A percentile compares a stretch with the other conserved stretches of the same genome.
phyloP scores from a whole-genome alignment of 1,140 invertebrate species.

The Rhopalosiphum maidis region DNA sequence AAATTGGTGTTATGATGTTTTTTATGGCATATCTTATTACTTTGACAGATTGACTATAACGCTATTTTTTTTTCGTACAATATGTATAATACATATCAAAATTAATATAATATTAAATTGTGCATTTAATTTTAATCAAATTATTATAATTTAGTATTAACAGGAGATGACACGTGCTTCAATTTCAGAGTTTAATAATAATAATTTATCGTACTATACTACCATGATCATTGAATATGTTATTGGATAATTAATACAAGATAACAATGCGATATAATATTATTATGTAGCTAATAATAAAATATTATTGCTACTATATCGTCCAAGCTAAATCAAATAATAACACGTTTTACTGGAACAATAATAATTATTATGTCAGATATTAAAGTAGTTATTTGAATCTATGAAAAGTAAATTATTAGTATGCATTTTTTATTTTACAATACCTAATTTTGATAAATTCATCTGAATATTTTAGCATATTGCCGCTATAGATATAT shows the following conservation, averaged over 20 bases:
- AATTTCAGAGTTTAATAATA: neutral
- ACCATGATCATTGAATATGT: neutral
- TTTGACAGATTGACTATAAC: neutral
- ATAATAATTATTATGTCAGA: neutral
- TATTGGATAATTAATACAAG: neutral
- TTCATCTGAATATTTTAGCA: neutral
- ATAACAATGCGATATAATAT: neutral
- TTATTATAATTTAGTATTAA: neutral
- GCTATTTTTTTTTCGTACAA: neutral
- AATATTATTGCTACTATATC: neutral
- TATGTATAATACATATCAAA: neutral
- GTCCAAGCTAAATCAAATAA: neutral
- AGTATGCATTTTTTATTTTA: no score
- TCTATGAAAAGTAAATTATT: neutral
- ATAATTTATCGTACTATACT: neutral
- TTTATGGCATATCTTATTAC: neutral
- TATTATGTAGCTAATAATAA: neutral
- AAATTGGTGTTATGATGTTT: neutral
- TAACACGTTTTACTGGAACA: neutral
- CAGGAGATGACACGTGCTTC: neutral
- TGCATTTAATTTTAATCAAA: neutral
- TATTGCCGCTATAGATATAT: neutral
- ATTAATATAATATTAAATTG: conserved; percentile 11
- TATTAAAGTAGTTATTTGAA: neutral
- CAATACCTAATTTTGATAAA: no score